Evolutionary conservation across 2,797 vertebrate species (phyloP).

Genomic region (Columba guinea): DNA sequence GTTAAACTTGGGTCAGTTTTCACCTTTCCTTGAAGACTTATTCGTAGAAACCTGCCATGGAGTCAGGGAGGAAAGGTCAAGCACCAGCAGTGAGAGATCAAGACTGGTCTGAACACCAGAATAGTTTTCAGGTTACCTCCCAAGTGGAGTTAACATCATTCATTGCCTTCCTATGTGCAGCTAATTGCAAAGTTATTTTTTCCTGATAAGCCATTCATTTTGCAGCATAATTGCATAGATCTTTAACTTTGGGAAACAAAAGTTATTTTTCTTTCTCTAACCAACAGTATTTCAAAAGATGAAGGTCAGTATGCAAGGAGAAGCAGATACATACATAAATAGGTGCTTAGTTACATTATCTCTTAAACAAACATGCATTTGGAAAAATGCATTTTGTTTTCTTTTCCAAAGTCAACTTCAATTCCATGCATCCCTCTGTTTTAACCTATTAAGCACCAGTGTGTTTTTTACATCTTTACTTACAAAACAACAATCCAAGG

Average conservation of each 20-base stretch:
- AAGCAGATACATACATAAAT: not conserved
- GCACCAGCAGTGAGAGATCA: not conserved
- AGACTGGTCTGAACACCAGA: not conserved
- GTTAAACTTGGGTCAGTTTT: not conserved
- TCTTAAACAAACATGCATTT: not conserved
- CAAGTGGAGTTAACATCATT: not conserved
- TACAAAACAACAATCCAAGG: not conserved
- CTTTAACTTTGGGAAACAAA: not conserved
- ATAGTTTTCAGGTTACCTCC: not conserved
- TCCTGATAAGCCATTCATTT: not conserved
- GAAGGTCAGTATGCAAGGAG: not conserved
- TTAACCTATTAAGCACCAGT: not conserved
- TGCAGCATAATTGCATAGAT: not conserved
- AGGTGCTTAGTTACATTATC: not conserved
- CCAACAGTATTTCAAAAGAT: not conserved
- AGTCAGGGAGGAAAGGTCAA: not conserved
- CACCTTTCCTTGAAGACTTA: slow-evolving; percentile 2
- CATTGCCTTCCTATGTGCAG: not conserved
- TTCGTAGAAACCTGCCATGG: not conserved
- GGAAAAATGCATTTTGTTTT: not conserved
- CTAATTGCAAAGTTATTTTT: slow-evolving; percentile 3
- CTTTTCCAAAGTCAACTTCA: not conserved
- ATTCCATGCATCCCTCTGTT: not conserved
- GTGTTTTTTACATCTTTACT: not conserved
- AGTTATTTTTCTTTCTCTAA: not conserved